A percentile compares a stretch with the other conserved stretches of the same genome.
phyloP scores from a whole-genome alignment of 2,797 vertebrate species.

The Phrynocephalus forsythii region DNA sequence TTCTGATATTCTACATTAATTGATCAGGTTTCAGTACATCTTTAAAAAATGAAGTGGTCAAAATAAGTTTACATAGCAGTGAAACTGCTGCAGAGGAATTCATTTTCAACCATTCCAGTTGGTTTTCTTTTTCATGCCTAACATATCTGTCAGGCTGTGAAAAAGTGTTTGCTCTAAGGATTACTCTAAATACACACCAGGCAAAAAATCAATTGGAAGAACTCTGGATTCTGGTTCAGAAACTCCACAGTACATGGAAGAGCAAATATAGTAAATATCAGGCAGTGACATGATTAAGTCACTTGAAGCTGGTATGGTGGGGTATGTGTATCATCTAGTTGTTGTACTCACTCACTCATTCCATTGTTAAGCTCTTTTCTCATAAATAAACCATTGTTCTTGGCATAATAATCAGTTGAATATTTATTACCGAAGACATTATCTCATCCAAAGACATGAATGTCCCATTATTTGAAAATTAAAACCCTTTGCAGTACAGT shows the following conservation, averaged over 20 bases:
- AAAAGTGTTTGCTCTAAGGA: conserved; percentile 58
- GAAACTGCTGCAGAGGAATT: background rate
- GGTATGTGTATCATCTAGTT: conserved; percentile 48
- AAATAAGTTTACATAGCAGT: background rate
- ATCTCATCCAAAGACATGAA: conserved; percentile 52
- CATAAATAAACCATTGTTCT: conserved; percentile 60
- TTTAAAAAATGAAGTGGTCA: background rate
- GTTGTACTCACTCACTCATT: conserved; percentile 57
- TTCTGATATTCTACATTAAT: background rate
- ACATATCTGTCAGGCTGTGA: conserved; percentile 49
- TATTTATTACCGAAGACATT: conserved; percentile 56
- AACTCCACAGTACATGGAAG: background rate
- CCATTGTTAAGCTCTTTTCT: conserved; percentile 52
- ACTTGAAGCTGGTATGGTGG: conserved; percentile 46
- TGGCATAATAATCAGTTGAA: conserved; percentile 52
- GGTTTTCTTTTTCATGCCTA: conserved; percentile 24
- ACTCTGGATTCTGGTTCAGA: conserved; percentile 49
- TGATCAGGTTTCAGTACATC: background rate
- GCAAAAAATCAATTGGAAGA: background rate
- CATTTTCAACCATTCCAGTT: background rate
- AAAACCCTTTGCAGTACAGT: background rate
- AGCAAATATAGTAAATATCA: conserved; percentile 46
- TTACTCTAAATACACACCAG: conserved; percentile 47
- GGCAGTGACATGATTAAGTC: conserved; percentile 43
- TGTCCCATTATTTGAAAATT: conserved; percentile 34